Evolutionary conservation across 1,140 invertebrate species (phyloP), one percentile per base, ranked within the genome.

Genomic region (Solenopsis fugax): DNA sequence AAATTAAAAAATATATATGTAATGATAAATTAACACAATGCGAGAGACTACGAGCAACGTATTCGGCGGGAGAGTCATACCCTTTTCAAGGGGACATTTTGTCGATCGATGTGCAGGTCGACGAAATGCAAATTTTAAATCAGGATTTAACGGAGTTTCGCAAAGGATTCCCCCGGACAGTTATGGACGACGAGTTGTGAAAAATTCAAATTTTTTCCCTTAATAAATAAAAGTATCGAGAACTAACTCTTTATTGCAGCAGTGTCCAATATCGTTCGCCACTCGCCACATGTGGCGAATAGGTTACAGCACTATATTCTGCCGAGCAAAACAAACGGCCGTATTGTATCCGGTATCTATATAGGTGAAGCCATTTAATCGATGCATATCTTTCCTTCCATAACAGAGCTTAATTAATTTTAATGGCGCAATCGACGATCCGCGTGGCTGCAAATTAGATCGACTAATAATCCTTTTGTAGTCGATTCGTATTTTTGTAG

Each of bases 241-340:
- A 84, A 41, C 67, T 58, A 45, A 82, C 65, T 60, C 80, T 82
- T 82, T 84, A 48, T 73, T 84, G 29, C 80, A 48, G 9, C 21
- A 13, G 29, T 45, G 52, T 60, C 37, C 80, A 73, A 84, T 84
- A 84, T 48, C 69, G 69, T 37, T 62, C 54, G 69, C 77, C 77
- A 67, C 29, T 65, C 76, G 76, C 67, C 78, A 82, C 54, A 73
- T 84, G 69, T 84, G 80, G 80, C 69, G 69, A 84, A 84, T 84
- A 84, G 69, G 24, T 62, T 84, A 82, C 24, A 24, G 45, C 69
- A 58, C 54, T 75, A 73, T 60, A 73, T 73, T 4, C 54, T 16
- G n/a, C 7, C 37, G 24, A 21, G n/a, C 67, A 73, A 82, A 82
- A 82, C 67, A 82, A 82, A 82, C 80, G 80, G 18, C 54, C 54